These are phyloP conservation scores for Drosophila nigrodunni DNA, from an alignment of 1,140 invertebrate species.

Conservation along the genomic window DNA sequence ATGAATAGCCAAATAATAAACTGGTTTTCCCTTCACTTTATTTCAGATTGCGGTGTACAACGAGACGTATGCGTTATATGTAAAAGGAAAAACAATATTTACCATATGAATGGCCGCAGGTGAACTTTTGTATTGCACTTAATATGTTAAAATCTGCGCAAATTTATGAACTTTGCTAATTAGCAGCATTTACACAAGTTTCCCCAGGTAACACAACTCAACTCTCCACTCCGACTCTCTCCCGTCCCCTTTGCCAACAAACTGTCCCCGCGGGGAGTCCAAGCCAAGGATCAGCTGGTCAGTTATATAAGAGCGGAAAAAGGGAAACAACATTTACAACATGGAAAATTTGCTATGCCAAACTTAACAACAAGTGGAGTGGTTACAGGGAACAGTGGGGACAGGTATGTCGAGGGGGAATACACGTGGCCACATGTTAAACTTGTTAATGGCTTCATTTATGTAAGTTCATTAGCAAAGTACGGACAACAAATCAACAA, in stretches of 20 bases:
- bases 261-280: background rate
- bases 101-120: constrained; percentile 4
- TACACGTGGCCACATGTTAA: constrained; percentile 51
- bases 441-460: constrained; percentile 69
- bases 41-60: constrained; percentile 12
- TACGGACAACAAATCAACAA: background rate
- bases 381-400: background rate
- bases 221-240: background rate
- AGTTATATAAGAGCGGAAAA: constrained; percentile 1
- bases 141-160: constrained; percentile 58
- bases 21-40: background rate
- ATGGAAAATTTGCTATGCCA: constrained; percentile 31
- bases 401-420: background rate
- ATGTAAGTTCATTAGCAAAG: constrained; percentile 70
- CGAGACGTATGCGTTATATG: constrained; percentile 12
- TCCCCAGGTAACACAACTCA: background rate
- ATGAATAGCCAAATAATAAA: constrained; percentile 2
- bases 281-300: constrained; percentile 8
- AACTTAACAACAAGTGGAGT: constrained; percentile 26
- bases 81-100: constrained; percentile 13
- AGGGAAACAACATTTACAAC: constrained; percentile 40
- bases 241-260: background rate
- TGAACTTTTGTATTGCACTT: constrained; percentile 45
- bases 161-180: constrained; percentile 76
- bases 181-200: constrained; percentile 41